Evolutionary conservation across 64 coral and sea anemone species (phyloP).

Genomic region (Dendrophyllia cribrosa): DNA sequence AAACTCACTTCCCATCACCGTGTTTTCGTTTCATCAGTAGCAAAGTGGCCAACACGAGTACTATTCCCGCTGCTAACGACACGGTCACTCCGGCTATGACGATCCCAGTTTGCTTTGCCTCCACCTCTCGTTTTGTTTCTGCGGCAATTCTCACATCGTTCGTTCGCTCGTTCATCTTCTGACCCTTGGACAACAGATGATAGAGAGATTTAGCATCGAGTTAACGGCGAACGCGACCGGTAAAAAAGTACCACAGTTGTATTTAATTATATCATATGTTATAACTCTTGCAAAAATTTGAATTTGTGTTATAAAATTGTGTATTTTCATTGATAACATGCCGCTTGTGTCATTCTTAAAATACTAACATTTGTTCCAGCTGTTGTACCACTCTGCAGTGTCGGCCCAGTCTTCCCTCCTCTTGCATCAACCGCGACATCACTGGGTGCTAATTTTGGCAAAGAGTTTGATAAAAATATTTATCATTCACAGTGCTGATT

Average conservation of each 20-base stretch:
- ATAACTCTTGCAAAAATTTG: no score
- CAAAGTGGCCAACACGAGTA: not conserved
- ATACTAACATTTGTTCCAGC: not conserved
- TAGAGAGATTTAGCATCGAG: no score
- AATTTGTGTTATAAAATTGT: no score
- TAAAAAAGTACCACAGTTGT: no score
- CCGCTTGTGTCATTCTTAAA: no score
- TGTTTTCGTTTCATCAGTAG: not conserved
- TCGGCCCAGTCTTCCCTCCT: not conserved
- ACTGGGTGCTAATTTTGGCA: not conserved
- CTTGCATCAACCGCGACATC: not conserved
- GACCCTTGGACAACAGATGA: not conserved
- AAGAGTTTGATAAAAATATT: no score
- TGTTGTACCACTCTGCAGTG: not conserved
- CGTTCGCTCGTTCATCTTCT: not conserved
- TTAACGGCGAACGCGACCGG: no score
- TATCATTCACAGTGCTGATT: no score
- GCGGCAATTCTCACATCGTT: not conserved
- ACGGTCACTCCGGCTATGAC: not conserved
- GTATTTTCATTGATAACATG: no score
- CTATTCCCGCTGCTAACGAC: not conserved
- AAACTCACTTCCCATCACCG: not conserved
- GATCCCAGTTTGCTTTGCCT: not conserved
- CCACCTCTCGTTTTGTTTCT: not conserved
- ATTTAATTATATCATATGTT: no score